phyloP scores from a whole-genome alignment of 1,140 invertebrate genomes.

The Diabrotica virgifera region DNA sequence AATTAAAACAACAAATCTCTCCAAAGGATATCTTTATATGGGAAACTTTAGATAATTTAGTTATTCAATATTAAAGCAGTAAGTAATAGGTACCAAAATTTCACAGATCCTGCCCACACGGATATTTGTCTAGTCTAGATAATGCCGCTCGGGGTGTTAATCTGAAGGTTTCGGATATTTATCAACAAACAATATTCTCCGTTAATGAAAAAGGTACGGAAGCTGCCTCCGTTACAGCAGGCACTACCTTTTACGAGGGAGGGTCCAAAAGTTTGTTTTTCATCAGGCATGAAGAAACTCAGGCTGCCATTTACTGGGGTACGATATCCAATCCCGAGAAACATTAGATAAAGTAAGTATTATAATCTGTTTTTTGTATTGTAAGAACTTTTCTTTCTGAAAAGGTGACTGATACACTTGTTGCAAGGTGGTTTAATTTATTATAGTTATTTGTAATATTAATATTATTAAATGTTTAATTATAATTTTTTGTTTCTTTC shows the following conservation, averaged over 20 bases:
- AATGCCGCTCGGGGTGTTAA: constrained; percentile 21
- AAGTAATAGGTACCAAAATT: constrained; percentile 30
- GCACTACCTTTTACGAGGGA: constrained; percentile 47
- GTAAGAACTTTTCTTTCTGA: background rate
- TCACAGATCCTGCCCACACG: constrained; percentile 13
- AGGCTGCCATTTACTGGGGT: constrained; percentile 64
- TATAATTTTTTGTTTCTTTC: too few relatives aligned
- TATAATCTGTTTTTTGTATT: background rate
- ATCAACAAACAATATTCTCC: constrained; percentile 45
- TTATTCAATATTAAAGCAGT: constrained; percentile 27
- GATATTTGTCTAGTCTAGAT: constrained; percentile 28
- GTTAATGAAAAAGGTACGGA: constrained; percentile 70
- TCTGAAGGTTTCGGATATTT: constrained; percentile 33
- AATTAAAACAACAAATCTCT: background rate
- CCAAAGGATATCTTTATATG: background rate
- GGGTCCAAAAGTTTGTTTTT: constrained; percentile 52
- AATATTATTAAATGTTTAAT: background rate
- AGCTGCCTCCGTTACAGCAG: constrained; percentile 65
- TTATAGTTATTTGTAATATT: background rate
- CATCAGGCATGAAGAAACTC: constrained; percentile 60
- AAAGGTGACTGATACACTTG: background rate
- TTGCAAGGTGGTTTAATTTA: background rate
- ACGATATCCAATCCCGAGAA: constrained; percentile 37
- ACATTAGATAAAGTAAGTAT: background rate
- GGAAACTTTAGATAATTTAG: constrained; percentile 25